Percentiles rank a stretch among this genome's conserved stretches.
Evolutionary conservation across 1,140 invertebrate species (phyloP).

Genomic region (Drosophila asahinai): DNA sequence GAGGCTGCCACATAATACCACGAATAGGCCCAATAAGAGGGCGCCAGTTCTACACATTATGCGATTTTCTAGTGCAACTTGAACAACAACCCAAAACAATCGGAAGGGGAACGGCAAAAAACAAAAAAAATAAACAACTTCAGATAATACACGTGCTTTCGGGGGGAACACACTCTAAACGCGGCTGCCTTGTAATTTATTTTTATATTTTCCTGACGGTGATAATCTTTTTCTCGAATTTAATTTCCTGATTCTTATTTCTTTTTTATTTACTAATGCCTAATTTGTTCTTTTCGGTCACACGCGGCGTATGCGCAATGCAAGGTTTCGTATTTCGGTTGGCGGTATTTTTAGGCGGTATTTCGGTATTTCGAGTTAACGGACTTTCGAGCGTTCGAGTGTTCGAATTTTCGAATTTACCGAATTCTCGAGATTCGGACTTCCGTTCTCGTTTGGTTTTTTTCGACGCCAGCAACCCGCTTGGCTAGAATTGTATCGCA

Average conservation of each 20-base stretch:
- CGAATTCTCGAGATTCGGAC: slow-evolving; percentile 5
- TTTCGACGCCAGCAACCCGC: slow-evolving; percentile 60
- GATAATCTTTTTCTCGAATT: not conserved
- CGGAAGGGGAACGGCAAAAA: slow-evolving; percentile 13
- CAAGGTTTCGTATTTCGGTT: not conserved
- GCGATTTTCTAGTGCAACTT: slow-evolving; percentile 17
- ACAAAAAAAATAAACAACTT: slow-evolving; percentile 34
- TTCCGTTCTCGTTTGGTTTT: slow-evolving; percentile 19
- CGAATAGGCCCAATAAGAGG: slow-evolving; percentile 45
- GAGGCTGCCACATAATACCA: slow-evolving; percentile 55
- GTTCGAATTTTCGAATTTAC: slow-evolving; percentile 11
- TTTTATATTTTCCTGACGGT: too few relatives aligned
- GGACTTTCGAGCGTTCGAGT: not conserved
- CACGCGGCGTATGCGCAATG: slow-evolving; percentile 75
- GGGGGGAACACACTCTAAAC: not conserved
- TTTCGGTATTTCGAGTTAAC: slow-evolving; percentile 5
- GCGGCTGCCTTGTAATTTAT: slow-evolving; percentile 15
- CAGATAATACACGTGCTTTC: slow-evolving; percentile 20
- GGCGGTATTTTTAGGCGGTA: not conserved
- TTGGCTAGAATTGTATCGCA: slow-evolving; percentile 80
- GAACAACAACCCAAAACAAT: slow-evolving; percentile 11
- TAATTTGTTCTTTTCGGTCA: slow-evolving; percentile 9
- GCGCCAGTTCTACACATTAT: slow-evolving; percentile 62
- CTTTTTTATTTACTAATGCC: not conserved
- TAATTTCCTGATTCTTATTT: not conserved